Percentiles rank a stretch among this genome's conserved stretches.
Conservation (phyloP, 2,888 invertebrate species). For the Cheilosia variabilis region DNA sequence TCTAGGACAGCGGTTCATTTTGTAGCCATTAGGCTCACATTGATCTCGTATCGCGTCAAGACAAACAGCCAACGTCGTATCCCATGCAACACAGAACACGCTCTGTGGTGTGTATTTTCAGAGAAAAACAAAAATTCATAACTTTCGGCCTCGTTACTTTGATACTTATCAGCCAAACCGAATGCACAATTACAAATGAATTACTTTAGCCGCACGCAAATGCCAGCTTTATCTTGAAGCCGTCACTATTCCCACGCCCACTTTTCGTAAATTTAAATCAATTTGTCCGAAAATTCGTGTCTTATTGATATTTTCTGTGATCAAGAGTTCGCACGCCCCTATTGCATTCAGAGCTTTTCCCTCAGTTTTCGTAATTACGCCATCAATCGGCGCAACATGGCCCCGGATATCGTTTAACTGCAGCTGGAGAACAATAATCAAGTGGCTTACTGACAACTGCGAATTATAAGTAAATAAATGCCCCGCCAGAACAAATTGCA, state of each 20-base stretch:
- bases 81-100: slow-evolving; percentile 6
- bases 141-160: slow-evolving; percentile 57
- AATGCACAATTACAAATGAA: slow-evolving; percentile 57
- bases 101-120: background rate
- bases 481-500: slow-evolving; percentile 65
- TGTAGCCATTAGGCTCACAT: slow-evolving; percentile 22
- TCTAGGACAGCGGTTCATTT: background rate
- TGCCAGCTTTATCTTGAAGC: slow-evolving; percentile 68
- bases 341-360: slow-evolving; percentile 31
- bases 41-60: slow-evolving; percentile 16
- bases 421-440: slow-evolving; percentile 75
- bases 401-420: slow-evolving; percentile 73
- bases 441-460: slow-evolving; percentile 74
- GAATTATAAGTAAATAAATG: slow-evolving; percentile 73
- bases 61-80: slow-evolving; percentile 10
- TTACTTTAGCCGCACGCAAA: slow-evolving; percentile 68
- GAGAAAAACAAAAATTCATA: slow-evolving; percentile 36
- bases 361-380: slow-evolving; percentile 61
- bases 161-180: slow-evolving; percentile 49
- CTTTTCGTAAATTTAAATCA: slow-evolving; percentile 73
- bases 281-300: slow-evolving; percentile 70
- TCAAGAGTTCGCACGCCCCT: slow-evolving; percentile 54
- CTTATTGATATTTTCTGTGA: slow-evolving; percentile 66
- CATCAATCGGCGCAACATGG: slow-evolving; percentile 61
- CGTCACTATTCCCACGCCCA: slow-evolving; percentile 74